Conservation (phyloP, 2,888 invertebrate species). For the Drosophila putrida region DNA sequence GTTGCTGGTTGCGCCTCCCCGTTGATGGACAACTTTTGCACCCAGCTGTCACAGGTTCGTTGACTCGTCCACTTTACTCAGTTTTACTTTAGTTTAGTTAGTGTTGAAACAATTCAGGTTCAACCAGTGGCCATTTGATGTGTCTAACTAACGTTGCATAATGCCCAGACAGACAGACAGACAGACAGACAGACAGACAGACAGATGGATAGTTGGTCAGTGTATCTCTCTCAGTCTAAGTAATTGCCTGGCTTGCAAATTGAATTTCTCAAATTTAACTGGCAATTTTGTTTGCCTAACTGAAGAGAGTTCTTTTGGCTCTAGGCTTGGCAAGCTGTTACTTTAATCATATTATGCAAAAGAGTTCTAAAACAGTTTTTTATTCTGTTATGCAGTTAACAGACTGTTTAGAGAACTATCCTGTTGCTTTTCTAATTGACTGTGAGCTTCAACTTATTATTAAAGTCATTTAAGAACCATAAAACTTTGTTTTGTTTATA, state of each 20-base stretch:
- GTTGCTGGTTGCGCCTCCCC: conserved; percentile 7
- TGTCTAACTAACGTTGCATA: conserved; percentile 62
- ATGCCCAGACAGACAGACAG: conserved; percentile 33
- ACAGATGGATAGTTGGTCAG: conserved; percentile 4
- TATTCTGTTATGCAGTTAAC: too few relatives aligned
- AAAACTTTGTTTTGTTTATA: too few relatives aligned
- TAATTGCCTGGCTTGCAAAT: conserved; percentile 54
- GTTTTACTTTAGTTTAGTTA: conserved; percentile 30
- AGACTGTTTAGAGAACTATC: too few relatives aligned
- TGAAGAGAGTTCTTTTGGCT: neutral
- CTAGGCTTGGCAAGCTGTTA: neutral
- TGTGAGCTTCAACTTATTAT: too few relatives aligned
- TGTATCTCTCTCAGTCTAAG: conserved; percentile 32
- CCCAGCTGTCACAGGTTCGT: conserved; percentile 78
- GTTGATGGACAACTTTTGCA: conserved; percentile 59
- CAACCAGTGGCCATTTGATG: conserved; percentile 59
- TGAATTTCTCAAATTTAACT: conserved; percentile 48
- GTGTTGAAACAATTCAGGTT: conserved; percentile 78
- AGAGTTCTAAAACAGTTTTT: neutral
- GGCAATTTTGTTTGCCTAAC: conserved; percentile 32
- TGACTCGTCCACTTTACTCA: conserved; percentile 54
- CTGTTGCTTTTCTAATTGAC: too few relatives aligned
- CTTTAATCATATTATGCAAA: neutral
- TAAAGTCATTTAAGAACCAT: too few relatives aligned
- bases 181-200: conserved; percentile 8